A percentile compares a stretch with the other conserved stretches of the same genome.
Conservation (phyloP, 2,888 invertebrate genomes). For the Megaustenia siamemsis region DNA sequence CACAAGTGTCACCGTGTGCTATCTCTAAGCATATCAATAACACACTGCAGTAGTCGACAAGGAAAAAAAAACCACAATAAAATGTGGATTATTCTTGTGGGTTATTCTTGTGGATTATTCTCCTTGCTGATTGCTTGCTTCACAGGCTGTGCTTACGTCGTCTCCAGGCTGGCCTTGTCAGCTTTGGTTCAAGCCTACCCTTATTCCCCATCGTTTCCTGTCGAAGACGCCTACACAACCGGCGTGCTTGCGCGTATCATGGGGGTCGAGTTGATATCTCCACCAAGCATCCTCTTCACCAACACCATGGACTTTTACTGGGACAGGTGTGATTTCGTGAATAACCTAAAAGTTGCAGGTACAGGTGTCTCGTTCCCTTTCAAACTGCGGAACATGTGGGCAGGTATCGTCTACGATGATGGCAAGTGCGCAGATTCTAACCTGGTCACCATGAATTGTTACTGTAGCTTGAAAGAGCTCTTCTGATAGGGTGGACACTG, state of each 20-base stretch:
- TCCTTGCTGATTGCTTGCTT: neutral
- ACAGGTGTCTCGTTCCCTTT: conserved; percentile 19
- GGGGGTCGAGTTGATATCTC: neutral
- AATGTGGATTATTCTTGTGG: too few species aligned
- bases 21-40: too few species aligned
- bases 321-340: conserved; percentile 29
- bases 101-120: too few species aligned
- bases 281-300: conserved; percentile 5
- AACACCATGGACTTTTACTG: conserved; percentile 29
- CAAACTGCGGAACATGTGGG: conserved; percentile 42
- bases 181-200: conserved; percentile 19
- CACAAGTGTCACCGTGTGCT: too few species aligned
- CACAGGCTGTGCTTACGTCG: conserved; percentile 41
- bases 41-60: too few species aligned
- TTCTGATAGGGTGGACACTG: conserved; percentile 8
- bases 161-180: conserved; percentile 11
- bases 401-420: conserved; percentile 20
- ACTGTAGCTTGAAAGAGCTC: neutral
- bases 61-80: too few species aligned
- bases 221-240: conserved; percentile 43
- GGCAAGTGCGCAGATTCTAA: conserved; percentile 3
- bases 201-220: conserved; percentile 26
- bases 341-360: neutral
- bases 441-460: conserved; percentile 5
- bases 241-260: conserved; percentile 12